Evolutionary conservation across 2,113 vertebrate genomes (phyloP), one percentile per base, ranked within the genome.

Genomic region (Pollimyrus isidori): DNA sequence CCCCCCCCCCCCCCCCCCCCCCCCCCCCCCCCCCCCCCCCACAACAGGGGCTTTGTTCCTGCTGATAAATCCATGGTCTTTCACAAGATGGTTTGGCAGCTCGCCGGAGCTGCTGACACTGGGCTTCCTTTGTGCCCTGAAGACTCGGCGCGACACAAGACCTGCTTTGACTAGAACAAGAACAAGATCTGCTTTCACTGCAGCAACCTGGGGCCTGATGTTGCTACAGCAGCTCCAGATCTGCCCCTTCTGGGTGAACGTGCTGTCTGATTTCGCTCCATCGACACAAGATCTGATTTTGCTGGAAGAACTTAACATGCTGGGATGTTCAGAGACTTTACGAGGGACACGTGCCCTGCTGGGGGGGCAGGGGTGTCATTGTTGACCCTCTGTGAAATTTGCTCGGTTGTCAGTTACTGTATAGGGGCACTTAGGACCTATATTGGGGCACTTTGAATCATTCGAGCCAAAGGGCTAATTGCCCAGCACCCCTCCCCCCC

Each of bases 61-160:
- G 2, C 45, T 21, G 69, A 83, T 80, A 58, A 45, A 52, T 49
- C 50, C 23, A 62, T 19, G 17, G 39, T 21, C 17, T 76, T 56
- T 88, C 49, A 88, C 52, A 53, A 58, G 88, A 76, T 30, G 9
- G 50, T 87, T 87, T 50, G n/a, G 53, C 45, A 62, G n/a, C 19
- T 52, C 4, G 15, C 26, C 21, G 17, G 3, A 11, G 35, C 62
- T n/a, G 9, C 82, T 46, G 48, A 80, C 50, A 56, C 69, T 80
- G 50, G 35, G 50, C 48, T 35, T 89, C 58, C 49, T 35, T 89
- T 90, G 62, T 88, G 85, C 21, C 46, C 52, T 21, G 45, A 56
- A 89, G 88, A 65, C 30, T 23, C 42, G 45, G 52, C 80, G 86
- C 7, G 53, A 46, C 26, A 46, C 17, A 48, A n/a, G 88, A 58